These are phyloP conservation scores for Petroica traversi DNA, from an alignment of 2,113 vertebrate species.

Conservation along the genomic window DNA sequence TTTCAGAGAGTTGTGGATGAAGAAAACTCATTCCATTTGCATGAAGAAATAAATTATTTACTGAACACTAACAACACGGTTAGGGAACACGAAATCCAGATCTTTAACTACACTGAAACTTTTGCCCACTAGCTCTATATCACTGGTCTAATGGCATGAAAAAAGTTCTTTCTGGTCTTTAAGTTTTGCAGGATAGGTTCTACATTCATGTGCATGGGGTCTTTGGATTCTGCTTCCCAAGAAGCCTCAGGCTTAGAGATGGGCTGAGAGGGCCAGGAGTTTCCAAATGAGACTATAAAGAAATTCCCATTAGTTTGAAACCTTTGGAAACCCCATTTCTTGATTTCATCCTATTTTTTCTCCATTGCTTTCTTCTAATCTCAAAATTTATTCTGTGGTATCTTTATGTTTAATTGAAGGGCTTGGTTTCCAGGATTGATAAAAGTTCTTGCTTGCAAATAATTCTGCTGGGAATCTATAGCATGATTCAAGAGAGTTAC, in stretches of 20 bases:
- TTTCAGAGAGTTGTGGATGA: neutral
- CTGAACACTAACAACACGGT: neutral
- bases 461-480: neutral
- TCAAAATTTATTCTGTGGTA: neutral
- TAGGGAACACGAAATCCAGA: neutral
- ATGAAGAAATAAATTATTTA: neutral
- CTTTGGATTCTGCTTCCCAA: neutral
- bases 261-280: neutral
- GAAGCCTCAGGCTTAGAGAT: neutral
- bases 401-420: neutral
- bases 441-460: neutral
- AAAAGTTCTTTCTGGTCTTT: neutral
- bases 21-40: neutral
- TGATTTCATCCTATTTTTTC: neutral
- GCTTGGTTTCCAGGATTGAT: neutral
- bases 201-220: rapidly evolving
- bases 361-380: neutral
- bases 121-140: neutral
- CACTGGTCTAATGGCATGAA: neutral
- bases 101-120: neutral
- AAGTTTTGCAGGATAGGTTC: neutral
- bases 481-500: neutral
- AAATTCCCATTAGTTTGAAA: neutral
- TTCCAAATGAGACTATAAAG: neutral
- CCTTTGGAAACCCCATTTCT: neutral